Base-by-base conservation (phyloP, 2,888 invertebrate species). In the Drosophila emarginata region DNA sequence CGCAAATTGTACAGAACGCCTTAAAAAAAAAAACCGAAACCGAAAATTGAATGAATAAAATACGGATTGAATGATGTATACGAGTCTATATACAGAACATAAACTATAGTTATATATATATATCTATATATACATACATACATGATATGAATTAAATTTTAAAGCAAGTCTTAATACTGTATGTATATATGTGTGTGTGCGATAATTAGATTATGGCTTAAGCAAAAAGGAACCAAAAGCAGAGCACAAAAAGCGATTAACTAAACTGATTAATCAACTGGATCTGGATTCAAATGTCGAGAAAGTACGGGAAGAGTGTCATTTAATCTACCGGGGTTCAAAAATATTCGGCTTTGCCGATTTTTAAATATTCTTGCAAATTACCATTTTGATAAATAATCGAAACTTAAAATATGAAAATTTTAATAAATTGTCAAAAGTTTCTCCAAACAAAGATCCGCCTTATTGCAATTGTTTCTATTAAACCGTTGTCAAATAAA, bases 1-100 rank as follows among this genome's bases (percentile, higher is more conserved):
- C 72, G 86, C 89, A 88, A 77, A 84, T 76, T 89, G 86, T 86
- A 89, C 89, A 86, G 86, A 89, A 88, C 86, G 86, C 86, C 86
- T 86, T 86, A 86, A 84, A 89, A 36, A 40, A 64, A 62, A 67
- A 72, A 70, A 71, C 45, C 18, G 50, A 68, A 77, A 67, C 15
- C 53, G 36, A 62, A 66, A 64, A 81, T 72, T 68, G 67, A 79
- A 61, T 70, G 81, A 82, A 78, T n/a, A 18, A 9, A 45, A 12
- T 4, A 45, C 18, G 36, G 18, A 54, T 12, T 74, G 79, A 89
- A 74, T 66, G 76, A 86, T 86, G 84, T 85, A 89, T 85, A 85
- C 84, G 84, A 85, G 78, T 84, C 87, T 88, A 76, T 74, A 88
- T 88, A 81, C 74, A 78, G 74, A 88, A 77, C 68, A 74, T 70